phyloP scores from a whole-genome alignment of 1,140 invertebrate genomes.

The Eriocheir sinensis region DNA sequence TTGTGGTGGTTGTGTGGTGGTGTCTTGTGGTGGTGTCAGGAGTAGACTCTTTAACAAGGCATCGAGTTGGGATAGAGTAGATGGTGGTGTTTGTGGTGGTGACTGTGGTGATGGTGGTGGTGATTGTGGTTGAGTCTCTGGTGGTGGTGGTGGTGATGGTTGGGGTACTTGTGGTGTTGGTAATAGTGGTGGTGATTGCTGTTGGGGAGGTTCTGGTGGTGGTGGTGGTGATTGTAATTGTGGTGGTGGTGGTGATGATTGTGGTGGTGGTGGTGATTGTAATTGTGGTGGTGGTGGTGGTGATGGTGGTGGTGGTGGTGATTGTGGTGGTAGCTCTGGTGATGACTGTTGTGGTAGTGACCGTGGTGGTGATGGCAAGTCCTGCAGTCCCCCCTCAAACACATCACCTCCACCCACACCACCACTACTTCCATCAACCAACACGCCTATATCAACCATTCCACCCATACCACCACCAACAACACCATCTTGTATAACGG shows the following conservation, averaged over 20 bases:
- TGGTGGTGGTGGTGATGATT: background rate
- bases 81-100: background rate
- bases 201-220: background rate
- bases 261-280: too few species aligned
- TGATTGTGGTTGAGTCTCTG: background rate
- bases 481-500: too few species aligned
- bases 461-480: too few species aligned
- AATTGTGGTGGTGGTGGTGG: background rate
- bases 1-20: too few species aligned
- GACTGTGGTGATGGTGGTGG: background rate
- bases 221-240: background rate
- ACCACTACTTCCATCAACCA: too few species aligned
- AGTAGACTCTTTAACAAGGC: too few species aligned
- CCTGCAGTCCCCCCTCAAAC: too few species aligned
- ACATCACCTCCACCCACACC: too few species aligned
- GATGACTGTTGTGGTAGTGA: background rate
- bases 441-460: too few species aligned
- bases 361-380: too few species aligned
- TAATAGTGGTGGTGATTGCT: background rate
- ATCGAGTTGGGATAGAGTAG: too few species aligned
- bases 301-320: background rate
- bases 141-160: background rate
- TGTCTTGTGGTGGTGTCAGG: background rate
- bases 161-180: too few species aligned
- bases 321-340: background rate